These are phyloP conservation scores for Cyprinodon brontotheroides DNA, from an alignment of 2,113 vertebrate genomes.

Conservation along the genomic window DNA sequence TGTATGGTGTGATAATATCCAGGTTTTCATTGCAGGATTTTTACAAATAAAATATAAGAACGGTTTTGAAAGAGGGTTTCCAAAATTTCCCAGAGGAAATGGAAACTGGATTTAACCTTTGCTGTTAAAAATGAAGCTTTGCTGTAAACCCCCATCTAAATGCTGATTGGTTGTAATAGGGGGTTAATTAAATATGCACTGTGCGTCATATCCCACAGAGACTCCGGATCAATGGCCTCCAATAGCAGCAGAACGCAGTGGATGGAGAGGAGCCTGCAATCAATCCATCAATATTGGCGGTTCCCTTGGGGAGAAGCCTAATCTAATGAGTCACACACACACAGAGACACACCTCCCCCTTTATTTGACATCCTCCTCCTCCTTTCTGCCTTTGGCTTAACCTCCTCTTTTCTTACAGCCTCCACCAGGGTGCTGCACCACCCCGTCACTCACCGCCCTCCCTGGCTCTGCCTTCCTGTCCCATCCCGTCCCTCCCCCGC, in stretches of 20 bases:
- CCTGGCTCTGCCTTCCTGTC: constrained; percentile 11
- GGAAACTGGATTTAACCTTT: constrained; percentile 36
- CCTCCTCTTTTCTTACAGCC: constrained; percentile 27
- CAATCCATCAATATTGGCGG: constrained; percentile 75
- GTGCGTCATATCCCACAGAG: constrained; percentile 61
- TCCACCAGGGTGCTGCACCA: constrained; percentile 3
- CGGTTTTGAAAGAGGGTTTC: neutral
- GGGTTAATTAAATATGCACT: constrained; percentile 72
- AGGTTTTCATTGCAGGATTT: neutral
- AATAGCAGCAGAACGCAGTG: constrained; percentile 55
- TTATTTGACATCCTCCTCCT: constrained; percentile 53
- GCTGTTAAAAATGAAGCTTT: constrained; percentile 24
- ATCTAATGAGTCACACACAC: constrained; percentile 68
- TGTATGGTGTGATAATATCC: too few relatives aligned
- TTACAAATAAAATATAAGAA: neutral
- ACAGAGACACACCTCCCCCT: constrained; percentile 42
- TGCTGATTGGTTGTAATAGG: constrained; percentile 52
- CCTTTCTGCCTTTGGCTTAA: constrained; percentile 22
- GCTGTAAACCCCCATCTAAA: constrained; percentile 29
- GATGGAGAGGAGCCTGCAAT: constrained; percentile 68
- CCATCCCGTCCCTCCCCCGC: constrained; percentile 32
- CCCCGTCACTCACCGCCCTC: constrained; percentile 43
- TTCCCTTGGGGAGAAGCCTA: constrained; percentile 62
- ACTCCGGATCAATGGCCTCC: constrained; percentile 63
- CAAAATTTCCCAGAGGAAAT: constrained; percentile 14